Evolutionary conservation across 2,888 invertebrate species (phyloP).

Genomic region (Copidosoma aretas): DNA sequence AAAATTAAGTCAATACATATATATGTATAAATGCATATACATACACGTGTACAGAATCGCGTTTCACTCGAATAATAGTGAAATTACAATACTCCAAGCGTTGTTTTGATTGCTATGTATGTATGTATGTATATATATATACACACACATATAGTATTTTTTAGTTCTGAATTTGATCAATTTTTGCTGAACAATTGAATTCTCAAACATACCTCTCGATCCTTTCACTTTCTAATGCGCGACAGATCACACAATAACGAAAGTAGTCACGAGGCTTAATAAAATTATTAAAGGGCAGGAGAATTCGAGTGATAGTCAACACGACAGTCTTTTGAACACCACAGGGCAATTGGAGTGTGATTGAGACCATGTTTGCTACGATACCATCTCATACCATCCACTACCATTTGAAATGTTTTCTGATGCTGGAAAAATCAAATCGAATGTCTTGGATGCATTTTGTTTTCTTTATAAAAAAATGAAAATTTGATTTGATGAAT

Average conservation of each 20-base stretch:
- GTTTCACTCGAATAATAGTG: conserved; percentile 31
- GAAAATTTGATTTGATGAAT: too few relatives aligned
- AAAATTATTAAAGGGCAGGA: conserved; percentile 41
- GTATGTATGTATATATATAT: too few relatives aligned
- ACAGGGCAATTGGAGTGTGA: conserved; percentile 60
- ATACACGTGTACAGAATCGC: conserved; percentile 20
- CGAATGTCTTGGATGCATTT: too few relatives aligned
- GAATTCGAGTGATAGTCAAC: conserved; percentile 59
- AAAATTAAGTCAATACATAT: conserved; percentile 19
- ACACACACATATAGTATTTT: conserved; percentile 1
- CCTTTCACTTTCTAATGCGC: conserved; percentile 16
- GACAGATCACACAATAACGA: conserved; percentile 16
- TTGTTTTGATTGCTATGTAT: conserved; percentile 36
- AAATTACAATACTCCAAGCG: conserved; percentile 34
- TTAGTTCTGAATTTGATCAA: conserved; percentile 31
- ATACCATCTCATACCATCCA: conserved; percentile 68
- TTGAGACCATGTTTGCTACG: conserved; percentile 64
- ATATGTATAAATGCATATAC: conserved; percentile 24
- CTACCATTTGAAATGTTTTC: conserved; percentile 66
- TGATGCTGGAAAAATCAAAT: conserved; percentile 44
- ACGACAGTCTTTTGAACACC: conserved; percentile 63
- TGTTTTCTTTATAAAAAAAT: conserved; percentile 12
- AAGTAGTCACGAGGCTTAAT: conserved; percentile 25
- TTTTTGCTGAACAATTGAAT: conserved; percentile 33
- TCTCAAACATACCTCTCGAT: conserved; percentile 35